Base-by-base conservation (phyloP, 2,888 invertebrate genomes). In the Rhamnusium bicolor region DNA sequence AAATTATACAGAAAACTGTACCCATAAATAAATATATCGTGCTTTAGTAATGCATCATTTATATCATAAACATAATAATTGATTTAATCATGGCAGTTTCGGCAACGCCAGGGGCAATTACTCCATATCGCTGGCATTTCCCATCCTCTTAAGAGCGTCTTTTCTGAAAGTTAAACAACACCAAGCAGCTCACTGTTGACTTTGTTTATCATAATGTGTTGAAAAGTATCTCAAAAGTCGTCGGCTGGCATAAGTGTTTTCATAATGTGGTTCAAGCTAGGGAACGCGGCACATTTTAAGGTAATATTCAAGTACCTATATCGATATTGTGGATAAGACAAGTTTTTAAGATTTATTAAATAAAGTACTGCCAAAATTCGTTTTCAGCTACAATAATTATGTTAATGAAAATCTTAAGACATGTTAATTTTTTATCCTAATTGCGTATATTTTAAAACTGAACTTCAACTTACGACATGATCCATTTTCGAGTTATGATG, bases 131-230 rank as follows among this genome's bases (percentile, higher is more conserved):
- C 8, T 21, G 62, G 47, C 62, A 27, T 62, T 49, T 47, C 27
- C 18, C 46, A 47, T 21, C 47, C 62, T 40, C 51, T 3, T 12
- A 0, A 12, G 51, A 19, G 51, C 16, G 58, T 18, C 58, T 58
- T 58, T 58, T 58, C 58, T 8, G 3, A 27, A 58, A 58, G 29
- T 58, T 58, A 58, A 58, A 16, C 58, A 29, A 16, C 27, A 16
- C 58, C 24, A 10, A 3, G 16, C 54, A 54, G 24, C 49, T 63
- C 47, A 19, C 19, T 68, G 58, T 58, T 60, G 61, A 61, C 60
- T 61, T 69, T 69, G 69, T 69, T 69, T 69, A 69, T 60, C 69
- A 69, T 69, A 69, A 69, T 69, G 61, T 69, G 61, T 21, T 51
- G 29, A 32, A 53, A 21, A 69, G 51, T 65, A 53, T 53, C 24